phyloP scores from a whole-genome alignment of 2,113 vertebrate species.

The Euleptes europaea region DNA sequence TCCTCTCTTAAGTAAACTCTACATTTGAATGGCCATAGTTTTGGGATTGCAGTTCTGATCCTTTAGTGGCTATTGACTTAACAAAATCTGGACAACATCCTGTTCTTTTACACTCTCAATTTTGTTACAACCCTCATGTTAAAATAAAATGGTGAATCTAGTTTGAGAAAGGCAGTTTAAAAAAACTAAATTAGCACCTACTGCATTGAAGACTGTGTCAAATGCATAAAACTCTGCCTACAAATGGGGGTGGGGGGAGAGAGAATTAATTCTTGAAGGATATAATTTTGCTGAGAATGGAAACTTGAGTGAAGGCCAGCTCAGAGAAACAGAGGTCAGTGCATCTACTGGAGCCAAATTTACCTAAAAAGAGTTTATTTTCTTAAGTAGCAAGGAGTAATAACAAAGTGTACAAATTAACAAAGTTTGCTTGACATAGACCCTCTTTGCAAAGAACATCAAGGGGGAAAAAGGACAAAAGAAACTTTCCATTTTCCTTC shows the following conservation, averaged over 20 bases:
- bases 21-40: conserved; percentile 45
- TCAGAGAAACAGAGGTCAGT: conserved; percentile 74
- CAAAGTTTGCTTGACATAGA: conserved; percentile 63
- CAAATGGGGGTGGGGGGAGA: conserved; percentile 36
- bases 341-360: conserved; percentile 75
- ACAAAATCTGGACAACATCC: background rate
- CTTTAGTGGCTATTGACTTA: background rate
- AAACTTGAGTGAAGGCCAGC: conserved; percentile 82
- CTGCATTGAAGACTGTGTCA: conserved; percentile 52
- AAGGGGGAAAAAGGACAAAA: conserved; percentile 59
- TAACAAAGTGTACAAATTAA: conserved; percentile 54
- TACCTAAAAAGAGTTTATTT: conserved; percentile 76
- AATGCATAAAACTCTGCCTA: conserved; percentile 58
- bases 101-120: conserved; percentile 45
- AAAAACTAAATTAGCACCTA: conserved; percentile 53
- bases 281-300: conserved; percentile 78
- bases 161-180: conserved; percentile 36
- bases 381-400: conserved; percentile 62
- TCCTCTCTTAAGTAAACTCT: conserved; percentile 25
- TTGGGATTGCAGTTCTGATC: background rate
- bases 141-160: conserved; percentile 44
- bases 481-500: conserved; percentile 66
- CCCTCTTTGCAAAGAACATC: conserved; percentile 55
- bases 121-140: conserved; percentile 19
- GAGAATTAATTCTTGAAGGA: conserved; percentile 65